Evolutionary conservation across 2,888 invertebrate genomes (phyloP), one percentile per base, ranked within the genome.

Genomic region (Cremastinae sp.): DNA sequence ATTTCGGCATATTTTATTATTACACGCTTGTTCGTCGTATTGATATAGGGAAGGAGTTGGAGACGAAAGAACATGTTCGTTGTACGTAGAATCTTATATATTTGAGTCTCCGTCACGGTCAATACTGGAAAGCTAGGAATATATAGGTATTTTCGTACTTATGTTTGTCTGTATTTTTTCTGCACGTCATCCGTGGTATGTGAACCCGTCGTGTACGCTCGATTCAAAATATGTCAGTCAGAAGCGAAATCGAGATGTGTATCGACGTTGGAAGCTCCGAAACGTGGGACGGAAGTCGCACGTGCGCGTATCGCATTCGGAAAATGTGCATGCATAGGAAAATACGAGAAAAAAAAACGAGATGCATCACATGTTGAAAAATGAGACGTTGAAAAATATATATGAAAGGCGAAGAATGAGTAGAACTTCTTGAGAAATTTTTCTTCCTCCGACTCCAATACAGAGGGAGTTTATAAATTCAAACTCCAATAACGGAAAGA

Each of bases 161-260:
- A 18, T 9, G 28, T 62, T 36, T 47, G 7, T 41, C 10, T 14
- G n/a, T 1, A 14, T 20, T 36, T 43, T 49, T 62, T 18, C 1
- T 20, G 18, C 10, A 49, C 18, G n/a, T 8, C 2, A 16, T 34
- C 18, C 18, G 38, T 12, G 5, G 28, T 34, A 45, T 28, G 45
- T 16, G 7, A 36, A 49, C 18, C 49, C 16, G 36, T 20, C 16
- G 12, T 66, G 20, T 22, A 72, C 68, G 51, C 68, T 68, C 53
- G 68, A 58, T 20, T 38, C 58, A 62, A 72, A 53, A 72, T 34
- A 54, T 66, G 75, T 68, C 75, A 75, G 71, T 71, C 71, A 75
- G 49, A 56, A 62, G 62, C 61, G 61, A 75, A 75, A 72, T 75
- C 71, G 75, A 66, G 71, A 66, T 71, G 58, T 16, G 54, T 28